Evolutionary conservation across 2,797 vertebrate genomes (phyloP), one percentile per base, ranked within the genome.

Genomic region (Ambastaia sidthimunki): DNA sequence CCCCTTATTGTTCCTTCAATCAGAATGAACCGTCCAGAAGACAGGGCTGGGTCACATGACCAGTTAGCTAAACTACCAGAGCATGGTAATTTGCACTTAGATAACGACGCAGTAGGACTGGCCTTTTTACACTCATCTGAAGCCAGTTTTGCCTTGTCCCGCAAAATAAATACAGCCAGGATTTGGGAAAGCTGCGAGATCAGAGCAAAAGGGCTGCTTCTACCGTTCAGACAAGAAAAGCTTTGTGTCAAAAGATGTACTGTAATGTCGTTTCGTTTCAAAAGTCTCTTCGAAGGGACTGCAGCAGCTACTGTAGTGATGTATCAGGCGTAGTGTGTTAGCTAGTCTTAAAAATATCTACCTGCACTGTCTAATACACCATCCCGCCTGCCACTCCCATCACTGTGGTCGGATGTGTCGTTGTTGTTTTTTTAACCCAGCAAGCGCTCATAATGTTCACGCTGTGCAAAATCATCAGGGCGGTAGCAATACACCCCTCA

Each of bases 61-160:
- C 79, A 83, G 84, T 87, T 83, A 83, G 87, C 85, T 83, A 47
- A 84, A 83, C 86, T 83, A 88, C 85, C 80, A 86, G 89, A 87
- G 88, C 89, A 87, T 84, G 88, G 88, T 88, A 80, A 86, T 90
- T 92, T 92, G 90, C 92, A 92, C 91, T 92, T 87, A 83, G 13
- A 71, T 50, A 44, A 48, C 25, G 15, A 47, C n/a, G n/a, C 69
- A 3, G 66, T 70, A 78, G 55, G 15, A 78, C 41, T 71, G 67
- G 66, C 76, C 66, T 70, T 48, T 44, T 67, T 48, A 59, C 66
- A 12, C 76, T 78, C 18, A 7, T 47, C 75, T 19, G 2, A 63
- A 10, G 44, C 28, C n/a, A 25, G 60, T 50, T 75, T 52, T 47
- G 44, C n/a, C 72, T 47, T 1, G 23, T 74, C 59, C 59, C 1